Evolutionary conservation across 2,888 invertebrate species (phyloP).

Genomic region (Cryptophagus acutangulus): DNA sequence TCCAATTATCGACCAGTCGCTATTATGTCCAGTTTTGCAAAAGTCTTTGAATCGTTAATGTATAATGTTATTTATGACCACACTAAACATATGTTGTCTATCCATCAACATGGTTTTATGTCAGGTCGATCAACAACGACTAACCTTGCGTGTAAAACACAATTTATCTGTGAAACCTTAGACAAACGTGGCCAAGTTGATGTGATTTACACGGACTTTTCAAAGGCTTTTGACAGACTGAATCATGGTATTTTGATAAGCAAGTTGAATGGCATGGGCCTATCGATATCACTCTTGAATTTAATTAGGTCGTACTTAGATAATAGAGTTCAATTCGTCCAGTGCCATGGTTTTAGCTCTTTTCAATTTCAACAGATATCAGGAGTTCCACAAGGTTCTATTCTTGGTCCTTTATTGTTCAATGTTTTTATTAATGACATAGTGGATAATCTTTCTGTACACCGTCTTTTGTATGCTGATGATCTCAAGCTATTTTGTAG

Average conservation of each 20-base stretch:
- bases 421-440: too few species aligned
- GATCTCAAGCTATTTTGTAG: too few species aligned
- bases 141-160: neutral
- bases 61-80: neutral
- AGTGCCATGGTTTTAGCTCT: too few species aligned
- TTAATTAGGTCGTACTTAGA: too few species aligned
- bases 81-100: neutral
- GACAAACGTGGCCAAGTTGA: neutral
- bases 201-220: neutral
- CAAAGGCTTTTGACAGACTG: slow-evolving; percentile 1
- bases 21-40: neutral
- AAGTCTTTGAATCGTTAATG: neutral
- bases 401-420: too few species aligned
- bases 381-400: too few species aligned
- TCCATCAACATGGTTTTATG: neutral
- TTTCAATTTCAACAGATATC: too few species aligned
- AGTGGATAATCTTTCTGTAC: too few species aligned
- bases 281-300: too few species aligned
- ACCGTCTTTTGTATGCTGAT: too few species aligned
- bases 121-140: neutral
- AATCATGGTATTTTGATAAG: neutral
- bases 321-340: too few species aligned
- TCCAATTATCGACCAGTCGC: neutral
- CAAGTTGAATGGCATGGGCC: neutral
- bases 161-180: neutral